A percentile compares a stretch with the other conserved stretches of the same genome.
Evolutionary conservation across 2,113 vertebrate species (phyloP).

Genomic region (Turnix velox): DNA sequence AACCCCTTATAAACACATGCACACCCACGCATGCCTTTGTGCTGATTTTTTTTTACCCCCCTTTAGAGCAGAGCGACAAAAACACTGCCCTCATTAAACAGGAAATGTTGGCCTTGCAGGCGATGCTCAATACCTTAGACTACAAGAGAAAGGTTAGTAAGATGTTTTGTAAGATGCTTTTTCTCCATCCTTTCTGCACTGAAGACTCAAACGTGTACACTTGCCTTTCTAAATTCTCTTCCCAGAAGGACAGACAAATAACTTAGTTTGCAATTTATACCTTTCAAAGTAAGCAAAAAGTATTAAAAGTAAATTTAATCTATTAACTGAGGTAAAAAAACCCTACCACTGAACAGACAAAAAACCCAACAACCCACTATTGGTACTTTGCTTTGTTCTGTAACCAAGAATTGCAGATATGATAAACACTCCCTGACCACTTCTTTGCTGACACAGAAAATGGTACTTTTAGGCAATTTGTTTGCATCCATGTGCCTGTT

Average conservation of each 20-base stretch:
- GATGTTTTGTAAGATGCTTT: slow-evolving; percentile 13
- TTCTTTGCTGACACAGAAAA: not conserved
- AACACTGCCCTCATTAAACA: slow-evolving; percentile 84
- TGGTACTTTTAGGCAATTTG: not conserved
- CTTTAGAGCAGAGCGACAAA: slow-evolving; percentile 83
- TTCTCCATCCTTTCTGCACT: not conserved
- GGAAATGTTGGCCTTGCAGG: slow-evolving; percentile 87
- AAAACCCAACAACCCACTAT: not conserved
- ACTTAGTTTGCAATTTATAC: not conserved
- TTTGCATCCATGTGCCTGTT: not conserved
- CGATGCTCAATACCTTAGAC: slow-evolving; percentile 93
- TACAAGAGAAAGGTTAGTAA: slow-evolving; percentile 89
- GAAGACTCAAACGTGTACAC: accelerated
- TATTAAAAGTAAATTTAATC: not conserved
- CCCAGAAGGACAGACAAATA: not conserved
- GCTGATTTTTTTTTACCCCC: not conserved
- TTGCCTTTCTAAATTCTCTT: not conserved
- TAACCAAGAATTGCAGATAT: not conserved
- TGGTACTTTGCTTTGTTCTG: not conserved
- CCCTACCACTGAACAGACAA: not conserved
- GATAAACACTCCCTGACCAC: not conserved
- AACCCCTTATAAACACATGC: not conserved
- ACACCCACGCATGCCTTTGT: not conserved
- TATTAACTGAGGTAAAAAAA: not conserved
- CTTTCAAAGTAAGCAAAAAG: not conserved